Base-by-base conservation (phyloP, 53 echinoderm and acorn worm genomes). In the Echinometra lucunter region DNA sequence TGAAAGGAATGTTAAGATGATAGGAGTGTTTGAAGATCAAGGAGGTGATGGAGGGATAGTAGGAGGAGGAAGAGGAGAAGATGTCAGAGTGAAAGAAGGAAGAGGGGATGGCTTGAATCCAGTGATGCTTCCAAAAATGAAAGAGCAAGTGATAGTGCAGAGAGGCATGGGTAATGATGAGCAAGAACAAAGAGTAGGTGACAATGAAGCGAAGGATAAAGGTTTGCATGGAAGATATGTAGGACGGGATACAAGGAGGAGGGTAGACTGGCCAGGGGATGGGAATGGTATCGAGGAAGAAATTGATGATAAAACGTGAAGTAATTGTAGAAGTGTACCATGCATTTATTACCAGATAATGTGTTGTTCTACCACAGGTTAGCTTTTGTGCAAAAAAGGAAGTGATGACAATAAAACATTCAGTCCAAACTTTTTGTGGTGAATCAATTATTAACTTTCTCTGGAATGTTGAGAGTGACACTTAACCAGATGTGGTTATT, bases 281-380 rank as follows among this genome's bases (percentile, higher is more conserved):
- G 57, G 32, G 55, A 55, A 80, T 28, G 93, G 45, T 67, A 66
- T 66, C 11, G 66, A 45, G 66, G 69, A 69, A 45, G 91, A 69
- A 67, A 91, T 63, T 66, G 91, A 32, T 37, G 69, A 91, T 30
- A 66, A 91, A 28, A 91, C 66, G 91, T 91, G 91, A 91, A 85
- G 49, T 13, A 6, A 2, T n/a, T 18, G 49, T 28, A 85, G 45
- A 5, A 53, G 53, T 21, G 0, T 4, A 49, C 28, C 23, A 85
- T 28, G 2, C 49, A 28, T 16, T n/a, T 13, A 1, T 47, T 28
- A 16, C 27, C 7, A 2, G 49, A 45, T n/a, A 49, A 85, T 85
- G 49, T 81, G 17, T 15, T 6, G 7, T 21, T 38, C 44, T 1
- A 81, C 44, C 44, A 44, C 23, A 35, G 37, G 34, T 35, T 11